Evolutionary conservation across 2,797 vertebrate species (phyloP), one percentile per base, ranked within the genome.

Genomic region (Anabas testudineus): DNA sequence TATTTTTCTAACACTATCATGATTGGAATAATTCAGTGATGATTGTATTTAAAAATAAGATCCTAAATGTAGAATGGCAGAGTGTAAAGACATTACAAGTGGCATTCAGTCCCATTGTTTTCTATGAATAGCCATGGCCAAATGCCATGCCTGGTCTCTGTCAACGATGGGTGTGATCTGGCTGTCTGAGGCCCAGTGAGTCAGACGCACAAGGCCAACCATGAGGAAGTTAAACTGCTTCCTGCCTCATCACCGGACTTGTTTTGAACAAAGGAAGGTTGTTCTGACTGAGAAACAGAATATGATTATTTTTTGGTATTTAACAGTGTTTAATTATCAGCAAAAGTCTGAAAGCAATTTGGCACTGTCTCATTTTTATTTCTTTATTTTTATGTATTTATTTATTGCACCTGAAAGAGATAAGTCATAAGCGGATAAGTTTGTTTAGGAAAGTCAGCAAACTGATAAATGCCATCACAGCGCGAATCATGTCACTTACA

Each of bases 201-300:
- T 93, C 92, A 94, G 74, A 76, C 0, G 19, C 91, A 78, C 89
- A 90, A 84, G 91, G 82, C 76, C 48, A 34, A 47, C 51, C 71
- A 78, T 66, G 88, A 88, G 91, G 92, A 93, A 93, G 90, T 88
- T 46, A 8, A 60, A 62, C 26, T 21, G 41, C 80, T 92, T 94
- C 93, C 92, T 85, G 77, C 75, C 81, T 76, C 74, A 10, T 62
- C 34, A 56, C 71, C 48, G 49, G 74, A 84, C 62, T 84, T 90
- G 89, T 89, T 89, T 87, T 84, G 48, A 86, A 79, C 67, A 78
- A 67, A 83, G 36, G 67, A 72, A 55, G 56, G 59, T 52, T 78
- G 47, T 21, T n/a, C 16, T 53, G 14, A 66, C 58, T n/a, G 26
- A 43, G 30, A 48, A 57, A 5, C 0, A 52, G 3, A 56, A 24